Evolutionary conservation across 2,113 vertebrate genomes (phyloP).

Genomic region (Pangasianodon hypophthalmus): DNA sequence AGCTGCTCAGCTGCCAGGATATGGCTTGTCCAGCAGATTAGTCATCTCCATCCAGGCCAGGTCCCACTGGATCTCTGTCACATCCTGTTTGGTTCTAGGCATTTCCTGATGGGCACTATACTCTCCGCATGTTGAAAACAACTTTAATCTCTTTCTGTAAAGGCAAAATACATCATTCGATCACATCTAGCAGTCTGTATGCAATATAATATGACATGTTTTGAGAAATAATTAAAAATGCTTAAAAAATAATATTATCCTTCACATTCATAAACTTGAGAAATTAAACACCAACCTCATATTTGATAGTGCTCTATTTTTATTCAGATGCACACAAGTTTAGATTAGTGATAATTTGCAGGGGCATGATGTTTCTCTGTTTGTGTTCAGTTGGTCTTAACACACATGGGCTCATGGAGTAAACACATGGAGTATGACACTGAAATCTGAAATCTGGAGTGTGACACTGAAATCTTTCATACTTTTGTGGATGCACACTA

Average conservation of each 20-base stretch:
- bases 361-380: background rate
- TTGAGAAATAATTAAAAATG: background rate
- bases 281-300: background rate
- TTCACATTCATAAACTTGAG: background rate
- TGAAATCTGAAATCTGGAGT: background rate
- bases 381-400: background rate
- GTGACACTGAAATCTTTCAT: background rate
- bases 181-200: background rate
- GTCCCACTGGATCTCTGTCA: constrained; percentile 75
- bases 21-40: constrained; percentile 47
- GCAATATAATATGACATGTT: background rate
- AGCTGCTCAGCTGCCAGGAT: constrained; percentile 21
- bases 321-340: background rate
- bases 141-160: constrained; percentile 55
- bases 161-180: background rate
- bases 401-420: background rate
- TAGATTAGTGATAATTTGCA: background rate
- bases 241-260: background rate
- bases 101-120: constrained; percentile 45
- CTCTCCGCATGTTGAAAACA: constrained; percentile 44
- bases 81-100: constrained; percentile 71
- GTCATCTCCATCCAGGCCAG: constrained; percentile 77
- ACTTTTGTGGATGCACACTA: background rate
- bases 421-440: background rate
- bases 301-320: background rate